Base-by-base conservation (phyloP, 2,113 vertebrate genomes). In the Ictalurus furcatus region DNA sequence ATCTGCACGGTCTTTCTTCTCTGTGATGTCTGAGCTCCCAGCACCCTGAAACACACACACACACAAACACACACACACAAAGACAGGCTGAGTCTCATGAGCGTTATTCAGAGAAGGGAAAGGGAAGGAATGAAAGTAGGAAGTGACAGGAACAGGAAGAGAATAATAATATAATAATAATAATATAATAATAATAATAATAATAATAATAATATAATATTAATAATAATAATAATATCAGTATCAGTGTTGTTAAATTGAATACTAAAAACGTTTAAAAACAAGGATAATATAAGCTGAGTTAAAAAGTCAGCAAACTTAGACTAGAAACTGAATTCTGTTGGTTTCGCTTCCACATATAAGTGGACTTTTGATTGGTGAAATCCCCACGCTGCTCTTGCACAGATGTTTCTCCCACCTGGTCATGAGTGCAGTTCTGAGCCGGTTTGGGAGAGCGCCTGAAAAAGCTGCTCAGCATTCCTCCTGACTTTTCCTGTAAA, bases 31-130 rank as follows among this genome's bases (percentile, higher is more conserved):
- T 87, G 84, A 67, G 71, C 90, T 93, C 74, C 89, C 85, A 61
- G 92, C 92, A 85, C 90, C 91, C 94, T 94, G 85, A 92, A 84
- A 85, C 79, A 87, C 78, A 90, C 40, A 87, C 40, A 83, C 79
- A 90, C 34, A 84, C 34, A 44, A 8, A 23, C 21, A 89, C 54
- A n/a, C 65, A 12, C 21, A 48, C 2, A 5, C 11, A 34, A 37
- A n/a, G 8, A 16, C 5, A 40, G 40, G 40, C 40, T 40, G 54
- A 23, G 56, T 9, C 12, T 63, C 16, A 30, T 63, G 58, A 25
- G 8, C 23, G 58, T 63, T 76, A 79, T 28, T 79, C 12, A 84
- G 11, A 30, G n/a, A 81, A 6, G 17, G 76, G 3, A 79, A 40
- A 76, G 25, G 13, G 8, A 25, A 63, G 61, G 16, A 79, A 28